phyloP scores from a whole-genome alignment of 2,113 vertebrate species.

The Trogon surrucura region DNA sequence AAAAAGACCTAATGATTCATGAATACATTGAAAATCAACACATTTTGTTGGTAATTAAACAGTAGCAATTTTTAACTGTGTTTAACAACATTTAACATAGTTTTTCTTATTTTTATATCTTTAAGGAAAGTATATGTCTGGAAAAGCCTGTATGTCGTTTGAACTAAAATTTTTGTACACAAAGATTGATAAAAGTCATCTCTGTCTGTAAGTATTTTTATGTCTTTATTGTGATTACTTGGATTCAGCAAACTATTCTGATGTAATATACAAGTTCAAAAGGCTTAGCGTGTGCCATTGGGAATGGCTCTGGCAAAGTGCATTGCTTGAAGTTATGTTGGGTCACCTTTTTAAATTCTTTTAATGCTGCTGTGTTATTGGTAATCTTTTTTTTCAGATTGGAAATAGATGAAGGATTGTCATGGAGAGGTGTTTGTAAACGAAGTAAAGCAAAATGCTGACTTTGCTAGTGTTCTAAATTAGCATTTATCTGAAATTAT shows the following conservation, averaged over 20 bases:
- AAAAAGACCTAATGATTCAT: background rate
- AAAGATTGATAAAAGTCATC: background rate
- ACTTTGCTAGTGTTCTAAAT: background rate
- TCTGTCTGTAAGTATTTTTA: background rate
- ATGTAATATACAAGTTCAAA: background rate
- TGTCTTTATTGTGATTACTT: background rate
- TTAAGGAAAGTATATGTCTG: background rate
- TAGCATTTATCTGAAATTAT: background rate
- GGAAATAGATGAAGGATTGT: background rate
- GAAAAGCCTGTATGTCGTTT: background rate
- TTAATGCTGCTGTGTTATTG: background rate
- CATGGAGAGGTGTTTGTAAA: background rate
- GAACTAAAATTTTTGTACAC: background rate
- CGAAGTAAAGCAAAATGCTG: background rate
- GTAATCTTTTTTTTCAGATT: background rate
- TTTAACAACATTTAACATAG: background rate
- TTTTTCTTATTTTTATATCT: background rate
- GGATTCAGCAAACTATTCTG: background rate
- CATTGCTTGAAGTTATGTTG: background rate
- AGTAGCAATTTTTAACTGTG: background rate
- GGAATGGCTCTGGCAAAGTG: background rate
- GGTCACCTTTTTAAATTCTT: background rate
- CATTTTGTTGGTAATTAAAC: background rate
- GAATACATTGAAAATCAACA: background rate
- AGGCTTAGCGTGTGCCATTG: rapidly evolving